A percentile compares a stretch with the other conserved stretches of the same genome.
Conservation (phyloP, 2,888 invertebrate species). For the Agrochola lychnidis region DNA sequence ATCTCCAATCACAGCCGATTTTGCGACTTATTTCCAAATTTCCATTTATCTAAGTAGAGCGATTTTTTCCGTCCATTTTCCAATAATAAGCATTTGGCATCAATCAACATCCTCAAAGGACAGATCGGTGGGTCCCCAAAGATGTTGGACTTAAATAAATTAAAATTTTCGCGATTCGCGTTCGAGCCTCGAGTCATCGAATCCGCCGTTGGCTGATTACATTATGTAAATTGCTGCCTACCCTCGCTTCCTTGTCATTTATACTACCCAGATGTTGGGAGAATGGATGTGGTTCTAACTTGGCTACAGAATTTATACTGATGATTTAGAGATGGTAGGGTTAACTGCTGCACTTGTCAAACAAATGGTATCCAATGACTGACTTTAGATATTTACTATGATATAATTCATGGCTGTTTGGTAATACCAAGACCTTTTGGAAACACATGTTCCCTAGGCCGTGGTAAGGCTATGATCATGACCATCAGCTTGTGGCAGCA, state of each 20-base stretch:
- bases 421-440: neutral
- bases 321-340: constrained; percentile 20
- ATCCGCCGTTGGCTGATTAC: constrained; percentile 84
- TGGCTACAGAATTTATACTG: constrained; percentile 1
- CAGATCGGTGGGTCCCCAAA: constrained; percentile 65
- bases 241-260: constrained; percentile 80
- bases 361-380: neutral
- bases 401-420: neutral
- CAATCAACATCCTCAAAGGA: constrained; percentile 67
- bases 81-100: constrained; percentile 64
- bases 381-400: neutral
- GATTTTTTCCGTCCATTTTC: constrained; percentile 61
- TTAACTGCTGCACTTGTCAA: neutral
- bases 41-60: constrained; percentile 50
- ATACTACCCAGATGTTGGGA: constrained; percentile 74
- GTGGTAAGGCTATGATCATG: neutral
- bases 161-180: constrained; percentile 81
- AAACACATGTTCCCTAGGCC: neutral
- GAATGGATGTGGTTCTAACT: constrained; percentile 58
- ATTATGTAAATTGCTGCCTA: constrained; percentile 84
- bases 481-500: neutral
- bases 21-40: constrained; percentile 41
- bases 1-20: constrained; percentile 41
- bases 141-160: constrained; percentile 79
- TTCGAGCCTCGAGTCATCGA: constrained; percentile 80